Base-by-base conservation (phyloP, 2,113 vertebrate genomes). In the Tetrax tetrax region DNA sequence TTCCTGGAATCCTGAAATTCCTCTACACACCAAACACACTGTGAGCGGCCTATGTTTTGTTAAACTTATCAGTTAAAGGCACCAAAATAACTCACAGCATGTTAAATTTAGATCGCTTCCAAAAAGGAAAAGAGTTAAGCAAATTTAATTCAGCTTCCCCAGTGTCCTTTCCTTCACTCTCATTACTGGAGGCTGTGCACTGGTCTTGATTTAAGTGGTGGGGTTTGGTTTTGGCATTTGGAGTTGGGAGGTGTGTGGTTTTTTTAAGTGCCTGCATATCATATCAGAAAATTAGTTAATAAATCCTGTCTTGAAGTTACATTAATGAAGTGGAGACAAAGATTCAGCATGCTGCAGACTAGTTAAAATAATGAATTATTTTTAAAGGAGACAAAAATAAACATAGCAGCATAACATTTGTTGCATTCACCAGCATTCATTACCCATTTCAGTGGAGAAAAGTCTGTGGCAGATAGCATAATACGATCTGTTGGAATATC, bases 61-160 rank as follows among this genome's bases (percentile, higher is more conserved):
- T 96, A 93, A 91, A 89, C 76, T 92, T 92, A 96, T 82, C 97
- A 81, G 59, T 81, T 93, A 81, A 92, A 86, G 77, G 89, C 60
- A 74, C 93, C 13, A 47, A 95, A 96, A 95, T 97, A 97, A 96
- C 96, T 93, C 92, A 38, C 2, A 50, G 80, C 84, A 70, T 79
- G 95, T 94, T 94, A 97, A 96, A 98, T 94, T 94, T 95, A 96
- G 97, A 94, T 71, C 84, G 86, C 45, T 80, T 95, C 93, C 90
- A 83, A 94, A 96, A 96, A 94, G 94, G 94, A 92, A 97, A 93
- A 96, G 94, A 96, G 81, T 59, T 92, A 89, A 96, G 85, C 85
- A 81, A 80, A 69, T 71, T 94, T 76, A 94, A 63, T 53, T 43
- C 18, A 64, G 76, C 66, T 56, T 94, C 89, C 65, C 61, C 89